Percentiles rank a stretch among this genome's conserved stretches.
These are phyloP conservation scores for Peribatodes rhomboidaria DNA, from an alignment of 2,888 invertebrate genomes.

Conservation along the genomic window DNA sequence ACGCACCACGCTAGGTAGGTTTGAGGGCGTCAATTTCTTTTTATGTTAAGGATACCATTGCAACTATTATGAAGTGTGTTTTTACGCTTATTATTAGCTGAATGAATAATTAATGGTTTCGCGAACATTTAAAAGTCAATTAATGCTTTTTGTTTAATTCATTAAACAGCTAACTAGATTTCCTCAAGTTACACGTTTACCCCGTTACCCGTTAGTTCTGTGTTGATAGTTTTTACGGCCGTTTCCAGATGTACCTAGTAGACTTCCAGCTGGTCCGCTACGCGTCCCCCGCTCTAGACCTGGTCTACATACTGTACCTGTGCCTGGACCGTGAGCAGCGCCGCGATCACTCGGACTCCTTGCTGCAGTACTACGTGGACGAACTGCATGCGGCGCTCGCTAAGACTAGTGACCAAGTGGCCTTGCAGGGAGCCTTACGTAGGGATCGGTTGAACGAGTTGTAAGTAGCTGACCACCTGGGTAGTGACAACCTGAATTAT, in stretches of 20 bases:
- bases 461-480: too few species aligned
- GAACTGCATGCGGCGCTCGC: constrained; percentile 86
- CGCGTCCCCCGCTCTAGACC: constrained; percentile 89
- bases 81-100: too few species aligned
- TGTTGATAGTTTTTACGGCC: too few species aligned
- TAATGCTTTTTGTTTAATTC: too few species aligned
- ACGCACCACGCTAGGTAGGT: background rate
- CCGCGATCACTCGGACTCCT: constrained; percentile 83
- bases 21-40: background rate
- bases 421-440: constrained; percentile 71
- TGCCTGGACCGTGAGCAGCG: constrained; percentile 88
- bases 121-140: too few species aligned
- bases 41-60: too few species aligned
- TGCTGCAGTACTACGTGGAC: constrained; percentile 87
- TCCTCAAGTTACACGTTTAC: too few species aligned
- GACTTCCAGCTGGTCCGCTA: constrained; percentile 91
- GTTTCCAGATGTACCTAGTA: constrained; percentile 88
- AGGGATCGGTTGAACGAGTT: constrained; percentile 84
- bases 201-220: too few species aligned
- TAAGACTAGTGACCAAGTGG: constrained; percentile 82
- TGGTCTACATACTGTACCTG: constrained; percentile 89
- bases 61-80: too few species aligned
- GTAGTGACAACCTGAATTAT: too few species aligned
- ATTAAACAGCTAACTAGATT: too few species aligned
- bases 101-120: too few species aligned